phyloP scores from a whole-genome alignment of 2,113 vertebrate genomes.

The Phaetusa simplex region DNA sequence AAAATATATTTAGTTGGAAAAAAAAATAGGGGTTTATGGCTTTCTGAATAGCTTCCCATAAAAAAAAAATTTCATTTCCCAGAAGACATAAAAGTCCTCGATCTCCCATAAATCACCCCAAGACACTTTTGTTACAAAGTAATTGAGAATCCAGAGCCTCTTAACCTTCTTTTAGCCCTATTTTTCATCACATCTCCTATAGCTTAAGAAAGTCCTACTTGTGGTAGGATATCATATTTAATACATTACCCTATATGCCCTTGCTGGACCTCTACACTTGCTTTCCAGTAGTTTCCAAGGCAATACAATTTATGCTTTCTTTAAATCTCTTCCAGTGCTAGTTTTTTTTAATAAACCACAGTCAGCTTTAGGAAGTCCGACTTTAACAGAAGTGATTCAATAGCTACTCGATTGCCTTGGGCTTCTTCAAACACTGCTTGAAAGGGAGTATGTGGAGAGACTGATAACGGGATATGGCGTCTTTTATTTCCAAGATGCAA shows the following conservation, averaged over 20 bases:
- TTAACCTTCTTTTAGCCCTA: slow-evolving; percentile 52
- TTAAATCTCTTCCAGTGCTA: neutral
- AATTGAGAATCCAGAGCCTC: slow-evolving; percentile 44
- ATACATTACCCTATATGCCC: neutral
- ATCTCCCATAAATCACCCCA: slow-evolving; percentile 42
- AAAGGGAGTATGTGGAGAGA: slow-evolving; percentile 5
- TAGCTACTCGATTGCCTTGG: neutral
- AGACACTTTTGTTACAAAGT: slow-evolving; percentile 46
- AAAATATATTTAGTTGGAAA: neutral
- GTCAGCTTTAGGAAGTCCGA: neutral
- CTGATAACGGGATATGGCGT: neutral
- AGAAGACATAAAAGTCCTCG: slow-evolving; percentile 20
- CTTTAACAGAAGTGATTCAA: slow-evolving; percentile 17
- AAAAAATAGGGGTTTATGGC: neutral
- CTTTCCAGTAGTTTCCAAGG: slow-evolving; percentile 17
- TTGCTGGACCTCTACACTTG: neutral
- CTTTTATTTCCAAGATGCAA: neutral
- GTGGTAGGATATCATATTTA: slow-evolving; percentile 15
- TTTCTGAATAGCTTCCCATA: neutral
- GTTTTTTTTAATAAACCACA: slow-evolving; percentile 6
- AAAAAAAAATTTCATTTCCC: slow-evolving; percentile 15
- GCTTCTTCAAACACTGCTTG: slow-evolving; percentile 7
- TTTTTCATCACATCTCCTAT: slow-evolving; percentile 32
- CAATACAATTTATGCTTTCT: slow-evolving; percentile 13
- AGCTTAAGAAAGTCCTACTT: slow-evolving; percentile 4